Conservation (phyloP, 2,888 invertebrate genomes). For the Orgyia antiqua region DNA sequence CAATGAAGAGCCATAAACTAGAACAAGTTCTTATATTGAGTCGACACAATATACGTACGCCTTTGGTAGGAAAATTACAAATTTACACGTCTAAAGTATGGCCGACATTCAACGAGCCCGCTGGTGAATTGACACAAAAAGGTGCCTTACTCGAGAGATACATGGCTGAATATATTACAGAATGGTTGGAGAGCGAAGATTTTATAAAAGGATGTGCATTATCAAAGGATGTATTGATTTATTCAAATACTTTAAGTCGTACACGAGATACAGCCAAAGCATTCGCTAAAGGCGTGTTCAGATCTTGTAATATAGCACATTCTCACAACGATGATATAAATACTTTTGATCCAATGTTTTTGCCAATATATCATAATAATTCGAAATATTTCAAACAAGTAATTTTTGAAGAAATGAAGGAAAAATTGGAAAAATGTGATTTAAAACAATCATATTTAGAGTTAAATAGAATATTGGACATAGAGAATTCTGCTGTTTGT, state of each 20-base stretch:
- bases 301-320: conserved; percentile 39
- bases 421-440: conserved; percentile 31
- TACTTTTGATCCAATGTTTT: conserved; percentile 46
- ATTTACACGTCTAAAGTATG: conserved; percentile 37
- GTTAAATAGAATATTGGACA: conserved; percentile 43
- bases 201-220: conserved; percentile 42
- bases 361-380: conserved; percentile 38
- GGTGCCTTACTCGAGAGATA: conserved; percentile 48
- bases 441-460: conserved; percentile 33
- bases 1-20: conserved; percentile 12
- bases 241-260: conserved; percentile 50
- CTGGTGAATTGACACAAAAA: conserved; percentile 48
- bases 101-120: conserved; percentile 40
- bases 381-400: conserved; percentile 28
- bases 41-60: conserved; percentile 53
- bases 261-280: conserved; percentile 47
- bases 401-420: conserved; percentile 38
- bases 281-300: conserved; percentile 47
- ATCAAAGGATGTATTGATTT: conserved; percentile 35
- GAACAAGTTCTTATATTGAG: conserved; percentile 11
- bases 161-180: conserved; percentile 48
- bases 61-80: conserved; percentile 36
- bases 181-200: conserved; percentile 41
- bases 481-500: conserved; percentile 45
- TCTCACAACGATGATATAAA: conserved; percentile 32